Evolutionary conservation across 2,113 vertebrate genomes (phyloP), one percentile per base, ranked within the genome.

Genomic region (Sialia sialis): DNA sequence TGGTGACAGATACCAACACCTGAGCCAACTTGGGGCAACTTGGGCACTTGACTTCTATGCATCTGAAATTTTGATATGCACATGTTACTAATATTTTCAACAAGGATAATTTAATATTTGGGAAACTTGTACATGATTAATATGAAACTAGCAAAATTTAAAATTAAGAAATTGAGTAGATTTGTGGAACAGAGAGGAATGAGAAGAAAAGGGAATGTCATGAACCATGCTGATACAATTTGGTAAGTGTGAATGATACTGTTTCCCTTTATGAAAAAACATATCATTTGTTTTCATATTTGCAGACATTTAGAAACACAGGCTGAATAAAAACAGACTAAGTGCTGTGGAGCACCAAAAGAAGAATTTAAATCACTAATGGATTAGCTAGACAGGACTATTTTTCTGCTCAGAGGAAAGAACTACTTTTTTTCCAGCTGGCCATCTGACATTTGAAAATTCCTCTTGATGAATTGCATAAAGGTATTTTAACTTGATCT

Each of bases 401-500:
- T 74, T 90, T 66, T 67, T 95, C 64, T 92, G 36, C 63, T 77
- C 30, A 73, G 54, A 52, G 70, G 44, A 90, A 83, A 46, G 21
- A 79, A 32, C 39, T n/a, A 38, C 8, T 8, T 49, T 79, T 70
- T 94, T 89, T 34, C 34, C 27, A 89, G 25, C 22, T 48, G 81
- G 32, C 19, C 60, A 93, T 51, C 21, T 86, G 68, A 93, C 76
- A 55, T 83, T 94, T 84, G 21, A 59, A 92, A 95, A 90, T 67
- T 88, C 72, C 30, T 83, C n/a, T 41, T 87, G 63, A 88, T 70
- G 48, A 83, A 83, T 66, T 80, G 58, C 46, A 26, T 74, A 74
- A 63, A 85, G 30, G 39, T 73, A 52, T 96, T 93, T 89, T 92
- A 87, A 91, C 62, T 64, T 93, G 73, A 89, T 84, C 76, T 69